These are phyloP conservation scores for Orchesella cincta DNA, from an alignment of 1,140 invertebrate genomes.

Conservation along the genomic window DNA sequence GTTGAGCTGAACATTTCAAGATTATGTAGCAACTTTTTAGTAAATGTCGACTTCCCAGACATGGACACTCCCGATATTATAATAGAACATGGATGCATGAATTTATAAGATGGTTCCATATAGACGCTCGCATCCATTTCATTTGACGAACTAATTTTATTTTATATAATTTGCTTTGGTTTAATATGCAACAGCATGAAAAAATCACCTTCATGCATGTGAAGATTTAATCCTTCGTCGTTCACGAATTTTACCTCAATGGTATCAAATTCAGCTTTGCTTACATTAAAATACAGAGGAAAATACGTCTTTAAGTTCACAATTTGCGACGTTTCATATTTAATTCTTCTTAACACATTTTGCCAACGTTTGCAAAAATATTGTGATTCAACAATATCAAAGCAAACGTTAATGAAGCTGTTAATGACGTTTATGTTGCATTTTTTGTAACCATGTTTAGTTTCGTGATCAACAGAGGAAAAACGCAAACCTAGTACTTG, in stretches of 20 bases:
- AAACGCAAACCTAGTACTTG: neutral
- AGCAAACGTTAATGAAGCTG: neutral
- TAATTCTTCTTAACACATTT: too few species aligned
- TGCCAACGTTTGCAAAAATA: neutral
- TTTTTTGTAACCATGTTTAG: neutral
- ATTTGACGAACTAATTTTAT: neutral
- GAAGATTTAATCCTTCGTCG: too few species aligned
- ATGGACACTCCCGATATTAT: neutral
- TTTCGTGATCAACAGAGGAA: neutral
- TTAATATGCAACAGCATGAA: neutral
- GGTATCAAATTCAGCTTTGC: too few species aligned
- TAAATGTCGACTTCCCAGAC: conserved; percentile 14
- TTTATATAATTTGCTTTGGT: neutral
- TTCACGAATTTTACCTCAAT: too few species aligned
- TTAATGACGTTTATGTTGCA: neutral
- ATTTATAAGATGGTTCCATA: neutral
- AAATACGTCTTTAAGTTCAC: too few species aligned
- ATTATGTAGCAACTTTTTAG: neutral
- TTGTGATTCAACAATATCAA: conserved; percentile 10
- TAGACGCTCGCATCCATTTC: neutral
- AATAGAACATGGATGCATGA: conserved; percentile 17
- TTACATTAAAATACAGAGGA: too few species aligned
- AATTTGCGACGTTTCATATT: too few species aligned
- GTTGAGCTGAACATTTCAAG: neutral
- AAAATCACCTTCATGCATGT: too few species aligned